phyloP scores from a whole-genome alignment of 2,888 invertebrate species.

The Noctua pronuba region DNA sequence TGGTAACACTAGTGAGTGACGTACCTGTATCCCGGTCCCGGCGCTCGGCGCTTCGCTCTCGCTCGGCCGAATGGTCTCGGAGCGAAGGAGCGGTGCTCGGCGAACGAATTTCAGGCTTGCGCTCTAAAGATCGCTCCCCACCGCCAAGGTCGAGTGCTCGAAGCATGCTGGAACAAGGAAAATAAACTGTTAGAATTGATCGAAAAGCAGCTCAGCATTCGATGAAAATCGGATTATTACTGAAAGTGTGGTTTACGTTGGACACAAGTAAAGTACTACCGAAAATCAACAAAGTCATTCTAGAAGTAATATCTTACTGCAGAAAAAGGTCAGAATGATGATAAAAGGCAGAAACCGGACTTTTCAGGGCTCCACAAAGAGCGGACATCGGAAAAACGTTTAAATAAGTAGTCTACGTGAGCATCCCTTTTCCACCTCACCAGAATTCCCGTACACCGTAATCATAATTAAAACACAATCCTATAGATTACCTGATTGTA shows the following conservation, averaged over 20 bases:
- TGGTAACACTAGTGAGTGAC: conserved; percentile 66
- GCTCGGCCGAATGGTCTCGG: conserved; percentile 81
- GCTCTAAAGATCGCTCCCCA: conserved; percentile 80
- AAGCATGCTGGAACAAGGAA: conserved; percentile 91
- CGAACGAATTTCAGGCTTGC: conserved; percentile 88
- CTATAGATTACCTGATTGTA: conserved; percentile 65
- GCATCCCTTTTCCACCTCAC: neutral
- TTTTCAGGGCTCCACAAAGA: neutral
- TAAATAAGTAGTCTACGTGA: conserved; percentile 19
- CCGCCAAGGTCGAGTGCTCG: conserved; percentile 93
- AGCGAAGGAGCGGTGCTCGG: conserved; percentile 79
- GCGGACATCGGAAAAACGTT: neutral
- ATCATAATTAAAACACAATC: conserved; percentile 65
- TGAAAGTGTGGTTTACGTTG: neutral
- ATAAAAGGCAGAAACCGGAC: neutral
- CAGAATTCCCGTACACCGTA: conserved; percentile 39
- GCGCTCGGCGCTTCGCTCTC: conserved; percentile 83
- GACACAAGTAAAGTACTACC: neutral
- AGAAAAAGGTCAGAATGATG: neutral
- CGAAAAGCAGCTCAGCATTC: neutral
- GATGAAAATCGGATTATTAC: neutral
- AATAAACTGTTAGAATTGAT: conserved; percentile 15
- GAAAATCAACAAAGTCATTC: neutral
- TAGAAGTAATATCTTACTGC: neutral
- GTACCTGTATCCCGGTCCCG: conserved; percentile 87